A percentile compares a stretch with the other conserved stretches of the same genome.
Evolutionary conservation across 2,113 vertebrate genomes (phyloP).

Genomic region (Plecotus auritus): DNA sequence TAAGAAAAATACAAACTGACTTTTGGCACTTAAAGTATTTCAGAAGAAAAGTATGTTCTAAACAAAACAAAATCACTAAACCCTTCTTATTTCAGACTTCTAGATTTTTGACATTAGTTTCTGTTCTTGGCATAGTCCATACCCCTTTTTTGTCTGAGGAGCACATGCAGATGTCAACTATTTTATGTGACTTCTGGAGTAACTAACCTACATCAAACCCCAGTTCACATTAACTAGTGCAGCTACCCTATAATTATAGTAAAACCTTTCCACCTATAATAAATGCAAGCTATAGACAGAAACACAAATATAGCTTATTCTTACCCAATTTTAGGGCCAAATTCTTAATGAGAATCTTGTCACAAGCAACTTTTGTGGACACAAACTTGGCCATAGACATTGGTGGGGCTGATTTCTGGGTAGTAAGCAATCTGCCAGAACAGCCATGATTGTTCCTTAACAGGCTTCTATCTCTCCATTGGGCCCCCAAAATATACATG

Average conservation of each 20-base stretch:
- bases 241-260: background rate
- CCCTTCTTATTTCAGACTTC: background rate
- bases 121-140: background rate
- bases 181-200: background rate
- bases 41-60: background rate
- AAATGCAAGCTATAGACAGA: background rate
- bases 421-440: background rate
- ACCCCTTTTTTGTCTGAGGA: background rate
- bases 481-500: background rate
- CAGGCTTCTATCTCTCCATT: background rate
- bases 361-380: background rate
- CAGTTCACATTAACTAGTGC: background rate
- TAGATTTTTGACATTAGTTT: background rate
- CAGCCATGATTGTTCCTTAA: background rate
- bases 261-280: background rate
- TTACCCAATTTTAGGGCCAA: background rate
- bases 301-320: background rate
- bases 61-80: constrained; percentile 22
- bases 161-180: background rate
- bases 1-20: background rate
- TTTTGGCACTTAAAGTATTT: background rate
- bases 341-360: background rate
- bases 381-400: background rate
- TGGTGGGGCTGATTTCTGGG: background rate
- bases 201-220: background rate